Conservation (phyloP, 2,888 invertebrate species). For the Eilema caniola region DNA sequence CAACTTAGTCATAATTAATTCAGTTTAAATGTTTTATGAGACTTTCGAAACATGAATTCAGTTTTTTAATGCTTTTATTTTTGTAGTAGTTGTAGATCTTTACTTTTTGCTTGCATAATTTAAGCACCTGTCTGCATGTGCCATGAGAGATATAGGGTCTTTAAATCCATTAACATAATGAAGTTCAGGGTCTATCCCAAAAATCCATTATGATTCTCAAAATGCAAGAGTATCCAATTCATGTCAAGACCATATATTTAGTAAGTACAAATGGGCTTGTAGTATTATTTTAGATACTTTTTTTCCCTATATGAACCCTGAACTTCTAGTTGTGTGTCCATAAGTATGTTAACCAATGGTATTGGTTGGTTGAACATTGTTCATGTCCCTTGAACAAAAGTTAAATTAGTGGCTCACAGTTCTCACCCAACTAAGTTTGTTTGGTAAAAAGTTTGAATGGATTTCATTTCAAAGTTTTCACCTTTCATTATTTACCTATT, state of each 20-base stretch:
- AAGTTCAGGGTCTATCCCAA: too few species aligned
- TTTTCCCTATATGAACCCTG: background rate
- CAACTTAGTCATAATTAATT: too few species aligned
- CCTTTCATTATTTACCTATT: constrained; percentile 75
- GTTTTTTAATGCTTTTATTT: too few species aligned
- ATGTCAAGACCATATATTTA: background rate
- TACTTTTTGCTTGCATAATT: too few species aligned
- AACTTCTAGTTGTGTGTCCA: background rate
- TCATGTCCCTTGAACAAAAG: constrained; percentile 57
- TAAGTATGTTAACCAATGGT: constrained; percentile 10
- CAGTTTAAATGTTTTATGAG: too few species aligned
- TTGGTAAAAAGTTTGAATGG: constrained; percentile 72
- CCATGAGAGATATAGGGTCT: too few species aligned
- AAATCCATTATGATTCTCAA: too few species aligned
- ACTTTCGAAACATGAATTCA: too few species aligned
- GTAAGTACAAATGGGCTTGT: background rate
- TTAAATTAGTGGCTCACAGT: constrained; percentile 66
- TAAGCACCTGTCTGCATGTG: too few species aligned
- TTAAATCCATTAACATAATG: too few species aligned
- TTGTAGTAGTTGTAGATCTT: too few species aligned
- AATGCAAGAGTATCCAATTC: too few species aligned
- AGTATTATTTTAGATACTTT: background rate
- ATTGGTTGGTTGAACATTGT: constrained; percentile 30
- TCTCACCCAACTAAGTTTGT: constrained; percentile 61
- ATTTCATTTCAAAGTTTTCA: constrained; percentile 74